These are phyloP conservation scores for Smittia sp. DNA, from an alignment of 2,888 invertebrate genomes.

Conservation along the genomic window DNA sequence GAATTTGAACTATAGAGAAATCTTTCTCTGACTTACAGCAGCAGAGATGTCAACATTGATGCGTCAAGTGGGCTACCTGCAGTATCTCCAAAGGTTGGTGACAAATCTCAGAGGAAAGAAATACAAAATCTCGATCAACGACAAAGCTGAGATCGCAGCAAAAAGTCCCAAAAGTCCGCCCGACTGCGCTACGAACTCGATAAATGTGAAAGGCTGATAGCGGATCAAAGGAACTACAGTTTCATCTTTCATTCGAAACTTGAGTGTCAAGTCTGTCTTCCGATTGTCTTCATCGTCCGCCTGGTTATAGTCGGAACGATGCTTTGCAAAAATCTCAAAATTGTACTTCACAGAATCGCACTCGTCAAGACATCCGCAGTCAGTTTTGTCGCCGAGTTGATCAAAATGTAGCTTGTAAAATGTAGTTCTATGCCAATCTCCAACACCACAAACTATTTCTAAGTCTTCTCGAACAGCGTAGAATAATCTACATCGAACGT, in stretches of 20 bases:
- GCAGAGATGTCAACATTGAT: no score
- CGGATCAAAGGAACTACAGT: background rate
- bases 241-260: background rate
- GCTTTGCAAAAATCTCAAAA: background rate
- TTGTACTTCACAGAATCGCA: background rate
- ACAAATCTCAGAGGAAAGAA: background rate
- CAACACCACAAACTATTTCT: background rate
- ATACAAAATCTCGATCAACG: background rate
- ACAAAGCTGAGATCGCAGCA: background rate
- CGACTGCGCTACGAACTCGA: background rate
- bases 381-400: no score
- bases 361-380: background rate
- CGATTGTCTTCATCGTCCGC: no score
- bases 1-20: background rate
- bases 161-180: constrained; percentile 10
- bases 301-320: no score
- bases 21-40: background rate
- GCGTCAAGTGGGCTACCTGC: no score
- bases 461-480: background rate
- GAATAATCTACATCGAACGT: background rate
- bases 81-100: no score
- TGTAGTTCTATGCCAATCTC: background rate
- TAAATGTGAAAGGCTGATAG: background rate
- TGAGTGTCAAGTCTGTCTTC: background rate
- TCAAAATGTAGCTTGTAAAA: background rate